These are phyloP conservation scores for Pemphigus obesinymphae DNA, from an alignment of 1,140 invertebrate genomes.

Conservation along the genomic window DNA sequence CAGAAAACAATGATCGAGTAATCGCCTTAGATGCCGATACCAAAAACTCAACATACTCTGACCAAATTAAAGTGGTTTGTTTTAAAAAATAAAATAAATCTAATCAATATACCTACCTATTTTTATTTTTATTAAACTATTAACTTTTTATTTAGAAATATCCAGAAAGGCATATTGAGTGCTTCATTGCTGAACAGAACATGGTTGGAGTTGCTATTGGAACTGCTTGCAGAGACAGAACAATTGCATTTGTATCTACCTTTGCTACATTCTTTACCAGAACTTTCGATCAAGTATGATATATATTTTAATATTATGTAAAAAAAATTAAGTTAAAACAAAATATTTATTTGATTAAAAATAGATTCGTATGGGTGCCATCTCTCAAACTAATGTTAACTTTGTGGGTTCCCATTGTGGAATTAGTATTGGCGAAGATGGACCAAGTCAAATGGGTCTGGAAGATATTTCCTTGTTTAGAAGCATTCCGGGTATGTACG, in stretches of 20 bases:
- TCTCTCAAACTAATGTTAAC: constrained; percentile 96
- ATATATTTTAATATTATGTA: background rate
- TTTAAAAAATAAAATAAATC: background rate
- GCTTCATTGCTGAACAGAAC: constrained; percentile 99
- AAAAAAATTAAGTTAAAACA: background rate
- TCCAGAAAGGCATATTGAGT: constrained; percentile 84
- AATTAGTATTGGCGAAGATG: constrained; percentile 93
- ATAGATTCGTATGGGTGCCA: constrained; percentile 96
- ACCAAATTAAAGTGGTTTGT: constrained; percentile 76
- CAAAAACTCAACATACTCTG: constrained; percentile 96
- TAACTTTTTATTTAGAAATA: constrained; percentile 49
- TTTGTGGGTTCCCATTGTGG: constrained; percentile 94
- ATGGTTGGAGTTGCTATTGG: constrained; percentile 94
- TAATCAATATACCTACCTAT: background rate
- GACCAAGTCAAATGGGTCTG: constrained; percentile 98
- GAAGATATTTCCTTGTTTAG: constrained; percentile 97
- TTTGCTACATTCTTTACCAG: constrained; percentile 97
- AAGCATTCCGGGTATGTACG: constrained; percentile 64
- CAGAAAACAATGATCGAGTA: constrained; percentile 74
- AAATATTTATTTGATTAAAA: constrained; percentile 44
- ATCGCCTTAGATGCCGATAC: constrained; percentile 94
- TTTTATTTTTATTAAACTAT: background rate
- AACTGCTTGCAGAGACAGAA: constrained; percentile 78
- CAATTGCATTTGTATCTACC: constrained; percentile 89
- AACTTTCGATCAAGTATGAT: constrained; percentile 82